Base-by-base conservation (phyloP, 2,797 vertebrate species). In the Poeciliopsis gracilis region DNA sequence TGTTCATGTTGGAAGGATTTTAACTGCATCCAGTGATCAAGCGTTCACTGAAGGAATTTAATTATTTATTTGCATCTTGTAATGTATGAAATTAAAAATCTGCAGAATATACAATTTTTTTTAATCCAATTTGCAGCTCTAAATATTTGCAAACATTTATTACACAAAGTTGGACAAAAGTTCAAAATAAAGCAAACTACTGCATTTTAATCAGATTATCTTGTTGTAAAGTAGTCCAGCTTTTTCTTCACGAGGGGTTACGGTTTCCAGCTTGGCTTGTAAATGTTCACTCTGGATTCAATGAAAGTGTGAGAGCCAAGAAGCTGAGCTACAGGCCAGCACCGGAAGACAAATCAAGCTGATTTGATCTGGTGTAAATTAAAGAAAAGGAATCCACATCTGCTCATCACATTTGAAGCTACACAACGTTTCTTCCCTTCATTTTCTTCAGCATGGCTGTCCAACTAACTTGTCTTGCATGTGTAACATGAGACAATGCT, bases 341-440 rank as follows among this genome's bases (percentile, higher is more conserved):
- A 76, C 55, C 81, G 83, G 86, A 84, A 92, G 82, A 76, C 70
- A 82, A 91, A 90, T 88, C 82, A 87, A 81, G 80, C 73, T 78
- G 76, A 87, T 90, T 78, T 74, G 78, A 88, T 93, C 85, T 89
- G 90, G 77, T 87, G 80, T 82, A 88, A 92, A 90, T 91, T 79
- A 87, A 75, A 82, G 80, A 71, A 85, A 73, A 89, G 81, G 82
- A 87, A 90, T 90, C 72, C 90, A 93, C 95, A 95, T 94, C 94
- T 95, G 94, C 83, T 92, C 87, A 88, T 95, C 92, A 92, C 90
- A 94, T 93, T 92, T 92, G 77, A 86, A 89, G 78, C 72, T 80
- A 28, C 45, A 77, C 53, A 67, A 51, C 15, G 72, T 77, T 75
- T 82, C n/a, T 86, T 77, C 74, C 67, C 82, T 83, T 84, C 2